phyloP scores from a whole-genome alignment of 2,797 vertebrate species.

The Onychomys arenicola region DNA sequence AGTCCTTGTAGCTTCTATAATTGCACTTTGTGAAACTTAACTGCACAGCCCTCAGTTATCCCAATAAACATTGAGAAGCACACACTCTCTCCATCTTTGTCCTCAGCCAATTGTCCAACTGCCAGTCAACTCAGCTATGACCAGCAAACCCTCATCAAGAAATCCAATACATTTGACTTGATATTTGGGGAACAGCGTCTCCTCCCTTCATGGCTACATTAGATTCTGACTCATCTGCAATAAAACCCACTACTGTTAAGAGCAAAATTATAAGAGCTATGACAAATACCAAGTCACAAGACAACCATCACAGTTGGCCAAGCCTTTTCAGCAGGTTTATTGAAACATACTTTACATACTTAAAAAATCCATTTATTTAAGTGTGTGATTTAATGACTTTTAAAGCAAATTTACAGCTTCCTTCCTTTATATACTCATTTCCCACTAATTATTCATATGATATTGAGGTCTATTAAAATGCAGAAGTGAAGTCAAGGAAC shows the following conservation, averaged over 20 bases:
- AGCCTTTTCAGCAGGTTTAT: background rate
- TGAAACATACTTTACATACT: background rate
- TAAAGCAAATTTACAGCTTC: slow-evolving; percentile 1
- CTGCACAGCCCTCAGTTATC: background rate
- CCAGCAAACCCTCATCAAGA: background rate
- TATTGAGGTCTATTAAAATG: background rate
- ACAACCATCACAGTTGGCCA: background rate
- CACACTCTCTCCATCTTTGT: background rate
- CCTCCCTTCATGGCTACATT: background rate
- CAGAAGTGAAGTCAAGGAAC: background rate
- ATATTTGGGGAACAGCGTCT: background rate
- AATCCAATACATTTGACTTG: background rate
- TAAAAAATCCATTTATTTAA: background rate
- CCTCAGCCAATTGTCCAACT: background rate
- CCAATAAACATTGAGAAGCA: background rate
- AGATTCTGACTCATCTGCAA: background rate
- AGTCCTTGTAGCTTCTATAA: background rate
- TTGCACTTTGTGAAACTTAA: background rate
- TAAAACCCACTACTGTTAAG: background rate
- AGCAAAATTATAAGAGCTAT: background rate
- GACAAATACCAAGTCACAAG: background rate
- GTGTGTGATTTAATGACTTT: background rate
- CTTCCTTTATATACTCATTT: background rate
- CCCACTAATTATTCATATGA: background rate
- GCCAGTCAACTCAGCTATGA: background rate